These are phyloP conservation scores for Drosophila arizonae DNA, from an alignment of 1,140 invertebrate genomes.

Conservation along the genomic window DNA sequence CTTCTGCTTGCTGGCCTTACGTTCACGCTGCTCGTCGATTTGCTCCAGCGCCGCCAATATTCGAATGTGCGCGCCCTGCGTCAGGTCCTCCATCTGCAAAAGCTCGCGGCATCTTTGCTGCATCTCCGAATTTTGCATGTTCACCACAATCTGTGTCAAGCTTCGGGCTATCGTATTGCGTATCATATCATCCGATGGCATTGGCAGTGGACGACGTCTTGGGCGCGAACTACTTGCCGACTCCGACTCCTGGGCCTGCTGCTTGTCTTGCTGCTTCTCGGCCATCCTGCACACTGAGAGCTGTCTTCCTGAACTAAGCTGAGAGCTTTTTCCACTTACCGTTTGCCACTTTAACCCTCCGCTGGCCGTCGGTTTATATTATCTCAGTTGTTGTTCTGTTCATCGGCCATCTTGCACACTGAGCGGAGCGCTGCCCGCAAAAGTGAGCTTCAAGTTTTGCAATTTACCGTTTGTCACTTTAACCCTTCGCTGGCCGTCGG, in stretches of 20 bases:
- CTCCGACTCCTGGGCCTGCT: no score
- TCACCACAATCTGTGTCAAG: conserved; percentile 60
- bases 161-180: conserved; percentile 59
- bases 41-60: conserved; percentile 42
- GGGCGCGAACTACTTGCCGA: not conserved
- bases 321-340: not conserved
- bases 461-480: conserved; percentile 6
- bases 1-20: not conserved
- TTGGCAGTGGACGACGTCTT: conserved; percentile 15
- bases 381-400: no score
- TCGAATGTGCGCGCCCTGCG: conserved; percentile 27
- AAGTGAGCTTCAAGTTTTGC: not conserved
- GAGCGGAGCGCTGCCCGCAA: not conserved
- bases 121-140: conserved; percentile 41
- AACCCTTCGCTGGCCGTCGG: not conserved
- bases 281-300: conserved; percentile 21
- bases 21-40: conserved; percentile 47
- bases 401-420: not conserved
- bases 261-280: conserved; percentile 2
- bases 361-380: no score
- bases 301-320: not conserved
- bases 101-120: conserved; percentile 52
- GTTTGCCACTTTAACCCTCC: not conserved
- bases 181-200: conserved; percentile 57
- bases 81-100: conserved; percentile 45